Evolutionary conservation across 2,797 vertebrate genomes (phyloP).

Genomic region (Poeciliopsis infans): DNA sequence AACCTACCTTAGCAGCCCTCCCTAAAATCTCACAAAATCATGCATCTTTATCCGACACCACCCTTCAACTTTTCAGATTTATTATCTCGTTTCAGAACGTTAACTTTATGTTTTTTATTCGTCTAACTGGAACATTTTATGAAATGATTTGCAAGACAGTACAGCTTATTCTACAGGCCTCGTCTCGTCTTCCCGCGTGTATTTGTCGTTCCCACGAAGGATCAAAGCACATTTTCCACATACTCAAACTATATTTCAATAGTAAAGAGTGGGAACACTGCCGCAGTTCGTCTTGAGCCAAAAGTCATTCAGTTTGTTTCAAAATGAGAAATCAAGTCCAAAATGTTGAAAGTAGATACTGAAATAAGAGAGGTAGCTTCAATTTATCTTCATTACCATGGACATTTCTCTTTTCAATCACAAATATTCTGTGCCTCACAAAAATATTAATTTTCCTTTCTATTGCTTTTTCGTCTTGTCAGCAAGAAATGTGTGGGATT

Average conservation of each 20-base stretch:
- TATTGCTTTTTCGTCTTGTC: neutral
- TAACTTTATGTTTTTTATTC: neutral
- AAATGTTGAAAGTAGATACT: slow-evolving; percentile 19
- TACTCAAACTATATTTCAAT: neutral
- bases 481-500: neutral
- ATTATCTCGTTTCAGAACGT: neutral
- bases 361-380: slow-evolving; percentile 12
- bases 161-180: neutral
- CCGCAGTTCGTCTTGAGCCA: neutral
- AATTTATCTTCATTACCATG: slow-evolving; percentile 25
- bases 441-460: neutral
- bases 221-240: slow-evolving; percentile 21
- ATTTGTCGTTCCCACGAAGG: neutral
- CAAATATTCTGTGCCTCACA: neutral
- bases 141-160: neutral
- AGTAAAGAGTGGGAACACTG: neutral
- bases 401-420: slow-evolving; percentile 13
- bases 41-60: slow-evolving; percentile 7
- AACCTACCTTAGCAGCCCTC: slow-evolving; percentile 75
- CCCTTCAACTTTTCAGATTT: neutral
- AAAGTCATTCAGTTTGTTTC: neutral
- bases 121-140: neutral
- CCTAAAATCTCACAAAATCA: slow-evolving; percentile 32
- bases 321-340: slow-evolving; percentile 10
- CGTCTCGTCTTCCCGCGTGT: neutral